Base-by-base conservation (phyloP, 1,140 invertebrate species). In the Aphelinus atriplicis region DNA sequence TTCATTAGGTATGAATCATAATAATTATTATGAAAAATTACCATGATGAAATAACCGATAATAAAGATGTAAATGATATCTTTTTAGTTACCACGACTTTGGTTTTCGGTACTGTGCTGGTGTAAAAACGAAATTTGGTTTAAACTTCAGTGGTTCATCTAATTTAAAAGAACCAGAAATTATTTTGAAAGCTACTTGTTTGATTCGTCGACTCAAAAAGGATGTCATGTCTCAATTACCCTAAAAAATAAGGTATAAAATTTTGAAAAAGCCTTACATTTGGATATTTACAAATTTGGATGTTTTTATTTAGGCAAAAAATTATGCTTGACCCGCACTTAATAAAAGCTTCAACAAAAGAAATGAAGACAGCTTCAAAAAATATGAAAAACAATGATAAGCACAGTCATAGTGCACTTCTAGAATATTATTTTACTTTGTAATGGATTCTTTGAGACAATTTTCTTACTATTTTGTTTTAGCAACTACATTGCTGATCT, bases 201-300 rank as follows among this genome's bases (percentile, higher is more conserved):
- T 97, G 91, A 94, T 97, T 71, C 89, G 96, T 61, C 87, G 97
- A 76, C 90, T 97, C 43, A 99, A 99, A 88, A 90, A 90, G 5
- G 92, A 97, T 72, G 96, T 98, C 1, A 87, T 98, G 2, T 89
- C 90, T 7, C 90, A 94, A 71, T 88, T 99, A 56, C 95, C 97
- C 3, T 87, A 92, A n/a, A 99, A 99, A 89, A 91, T 91, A 60
- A 93, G 97, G 91, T 94, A 90, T 43, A 61, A 53, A 66, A 73
- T 68, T 26, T 7, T 75, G 51, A 53, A 53, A 6, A 53, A 53
- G 26, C 26, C 26, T 26, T 53, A 6, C 51, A 53, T 69, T 64
- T 6, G 55, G 56, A 57, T 45, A 71, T 9, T 45, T 62, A 66
- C 51, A 66, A 63, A 47, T 10, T 63, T 60, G 26, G 26, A 43